Percentiles rank a stretch among this genome's conserved stretches.
Conservation (phyloP, 2,888 invertebrate species). For the Elysia crispata region DNA sequence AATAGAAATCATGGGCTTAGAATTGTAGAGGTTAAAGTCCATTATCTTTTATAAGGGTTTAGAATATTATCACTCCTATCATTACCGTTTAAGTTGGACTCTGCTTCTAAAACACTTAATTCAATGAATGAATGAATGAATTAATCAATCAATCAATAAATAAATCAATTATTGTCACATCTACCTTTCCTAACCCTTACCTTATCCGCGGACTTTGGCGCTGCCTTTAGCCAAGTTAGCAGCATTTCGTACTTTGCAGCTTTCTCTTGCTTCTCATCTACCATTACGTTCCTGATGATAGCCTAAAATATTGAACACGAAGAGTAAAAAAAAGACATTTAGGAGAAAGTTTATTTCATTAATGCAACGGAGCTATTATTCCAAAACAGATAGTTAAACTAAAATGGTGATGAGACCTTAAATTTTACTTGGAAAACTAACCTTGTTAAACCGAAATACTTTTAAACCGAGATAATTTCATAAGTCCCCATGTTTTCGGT, state of each 20-base stretch:
- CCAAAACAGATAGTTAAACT: too few relatives aligned
- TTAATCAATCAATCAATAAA: too few relatives aligned
- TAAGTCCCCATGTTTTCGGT: background rate
- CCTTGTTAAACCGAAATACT: too few relatives aligned
- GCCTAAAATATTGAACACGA: constrained; percentile 48
- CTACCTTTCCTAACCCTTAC: constrained; percentile 53
- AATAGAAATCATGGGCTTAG: background rate
- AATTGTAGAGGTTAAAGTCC: background rate
- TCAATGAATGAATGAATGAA: too few relatives aligned
- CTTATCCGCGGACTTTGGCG: constrained; percentile 70
- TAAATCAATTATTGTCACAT: too few relatives aligned
- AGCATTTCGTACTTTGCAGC: constrained; percentile 71
- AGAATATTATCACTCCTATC: background rate
- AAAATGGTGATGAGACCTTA: too few relatives aligned
- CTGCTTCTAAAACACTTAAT: background rate
- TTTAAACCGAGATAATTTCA: background rate
- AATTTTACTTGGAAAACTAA: too few relatives aligned
- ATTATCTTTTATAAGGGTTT: background rate
- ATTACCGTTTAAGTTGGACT: background rate
- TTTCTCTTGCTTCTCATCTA: constrained; percentile 57
- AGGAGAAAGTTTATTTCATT: background rate
- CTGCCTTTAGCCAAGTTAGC: constrained; percentile 73
- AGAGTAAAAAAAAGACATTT: background rate
- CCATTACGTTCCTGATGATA: constrained; percentile 57
- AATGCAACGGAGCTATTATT: too few relatives aligned